These are phyloP conservation scores for Villa cingulata DNA, from an alignment of 2,888 invertebrate species.

Conservation along the genomic window DNA sequence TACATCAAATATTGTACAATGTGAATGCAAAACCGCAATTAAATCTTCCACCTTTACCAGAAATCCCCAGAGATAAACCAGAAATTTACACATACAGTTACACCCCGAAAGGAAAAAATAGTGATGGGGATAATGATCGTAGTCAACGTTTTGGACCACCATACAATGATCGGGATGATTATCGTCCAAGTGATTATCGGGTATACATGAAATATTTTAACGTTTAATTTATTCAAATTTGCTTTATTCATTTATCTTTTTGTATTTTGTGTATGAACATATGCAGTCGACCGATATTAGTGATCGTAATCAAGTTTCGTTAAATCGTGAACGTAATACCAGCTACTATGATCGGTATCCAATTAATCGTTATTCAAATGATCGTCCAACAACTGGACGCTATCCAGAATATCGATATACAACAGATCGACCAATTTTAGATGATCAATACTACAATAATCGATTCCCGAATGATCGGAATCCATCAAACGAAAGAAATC, in stretches of 20 bases:
- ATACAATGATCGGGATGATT: constrained; percentile 26
- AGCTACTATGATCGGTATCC: no score
- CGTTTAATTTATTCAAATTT: no score
- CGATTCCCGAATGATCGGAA: not conserved
- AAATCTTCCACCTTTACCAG: constrained; percentile 42
- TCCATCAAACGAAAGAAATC: not conserved
- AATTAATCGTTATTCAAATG: not conserved
- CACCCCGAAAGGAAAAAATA: constrained; percentile 12
- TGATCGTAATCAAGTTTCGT: constrained; percentile 19
- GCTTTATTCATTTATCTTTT: no score
- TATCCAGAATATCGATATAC: no score
- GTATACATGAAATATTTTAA: no score
- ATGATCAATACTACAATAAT: no score
- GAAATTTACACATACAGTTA: constrained; percentile 30
- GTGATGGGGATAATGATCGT: constrained; percentile 20
- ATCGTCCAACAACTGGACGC: not conserved
- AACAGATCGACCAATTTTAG: no score
- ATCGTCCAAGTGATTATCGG: constrained; percentile 30
- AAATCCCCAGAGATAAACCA: constrained; percentile 20
- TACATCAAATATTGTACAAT: no score
- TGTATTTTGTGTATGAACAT: no score
- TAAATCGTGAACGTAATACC: no score
- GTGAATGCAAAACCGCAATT: constrained; percentile 38
- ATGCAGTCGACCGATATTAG: constrained; percentile 25
- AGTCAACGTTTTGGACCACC: constrained; percentile 33